Base-by-base conservation (phyloP, 2,113 vertebrate genomes). In the Macquaria ambigua region DNA sequence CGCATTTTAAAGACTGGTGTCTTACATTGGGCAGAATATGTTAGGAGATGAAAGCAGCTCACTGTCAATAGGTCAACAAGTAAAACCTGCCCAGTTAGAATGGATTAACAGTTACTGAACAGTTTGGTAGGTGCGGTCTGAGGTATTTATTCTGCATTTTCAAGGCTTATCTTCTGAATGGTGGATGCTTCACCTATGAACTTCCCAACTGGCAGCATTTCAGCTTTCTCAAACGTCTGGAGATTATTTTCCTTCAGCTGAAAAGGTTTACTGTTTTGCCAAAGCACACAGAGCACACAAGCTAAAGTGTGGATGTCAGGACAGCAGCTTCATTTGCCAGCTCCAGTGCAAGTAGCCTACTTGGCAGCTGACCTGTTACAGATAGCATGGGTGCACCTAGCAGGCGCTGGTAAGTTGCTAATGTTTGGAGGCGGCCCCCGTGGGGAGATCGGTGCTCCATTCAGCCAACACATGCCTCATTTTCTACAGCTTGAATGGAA, bases 331-430 rank as follows among this genome's bases (percentile, higher is more conserved):
- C 50, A 71, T 89, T 58, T 85, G 79, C 72, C 81, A 74, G 76
- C 68, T 86, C 68, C 59, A 5, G 83, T 48, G 28, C 61, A 62
- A 84, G 74, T 69, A 74, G 43, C 64, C 75, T 21, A 69, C 79
- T 87, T 76, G 89, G 88, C 88, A 84, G 85, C 88, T 85, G 79
- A 82, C 81, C 74, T 79, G 77, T 73, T 84, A 37, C 83, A 79
- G 72, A 87, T 85, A 80, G 71, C 31, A 74, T 41, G 43, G 67
- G n/a, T 66, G 63, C 79, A 69, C 70, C 74, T 67, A 50, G 69
- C 82, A 80, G 74, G 55, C 37, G 37, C 73, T 77, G 28, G 34
- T 82, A 77, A 79, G 78, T 56, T 79, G 75, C 21, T 81, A 81
- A 87, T 86, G 85, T 89, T 84, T 16, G 48, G 66, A 84, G 77